A percentile compares a stretch with the other conserved stretches of the same genome.
These are phyloP conservation scores for Drosophila hamatofila DNA, from an alignment of 2,888 invertebrate genomes.

Conservation along the genomic window DNA sequence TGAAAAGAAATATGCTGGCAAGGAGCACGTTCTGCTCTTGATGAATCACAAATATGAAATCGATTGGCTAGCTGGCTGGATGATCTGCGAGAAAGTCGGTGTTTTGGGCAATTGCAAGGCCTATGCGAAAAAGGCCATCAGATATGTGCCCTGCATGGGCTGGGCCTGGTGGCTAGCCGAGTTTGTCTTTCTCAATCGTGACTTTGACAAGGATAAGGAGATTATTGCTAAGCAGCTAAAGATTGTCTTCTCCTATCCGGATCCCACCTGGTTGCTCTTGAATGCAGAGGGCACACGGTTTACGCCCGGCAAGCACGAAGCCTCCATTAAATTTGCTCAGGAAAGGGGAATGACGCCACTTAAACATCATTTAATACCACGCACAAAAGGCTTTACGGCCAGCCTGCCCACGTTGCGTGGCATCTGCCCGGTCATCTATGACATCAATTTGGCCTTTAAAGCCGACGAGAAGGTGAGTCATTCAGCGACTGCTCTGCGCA, in stretches of 20 bases:
- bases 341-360: constrained; percentile 93
- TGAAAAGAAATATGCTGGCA: constrained; percentile 91
- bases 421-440: constrained; percentile 93
- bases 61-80: constrained; percentile 98
- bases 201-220: constrained; percentile 95
- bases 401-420: constrained; percentile 93
- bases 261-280: constrained; percentile 94
- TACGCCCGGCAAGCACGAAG: constrained; percentile 93
- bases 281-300: constrained; percentile 98
- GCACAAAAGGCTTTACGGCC: constrained; percentile 96
- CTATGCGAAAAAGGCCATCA: constrained; percentile 96
- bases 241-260: constrained; percentile 94
- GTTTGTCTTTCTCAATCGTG: constrained; percentile 96
- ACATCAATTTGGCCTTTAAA: constrained; percentile 91
- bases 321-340: constrained; percentile 94
- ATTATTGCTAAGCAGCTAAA: constrained; percentile 92
- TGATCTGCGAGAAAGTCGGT: constrained; percentile 92
- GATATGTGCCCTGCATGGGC: constrained; percentile 96
- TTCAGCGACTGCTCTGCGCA: background rate
- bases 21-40: constrained; percentile 94
- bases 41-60: constrained; percentile 98
- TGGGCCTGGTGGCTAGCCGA: constrained; percentile 99
- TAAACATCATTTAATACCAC: constrained; percentile 96
- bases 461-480: constrained; percentile 87
- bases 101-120: constrained; percentile 97